These are phyloP conservation scores for Apostichopus californicus DNA, from an alignment of 35 echinoderm and acorn worm species.

Conservation along the genomic window DNA sequence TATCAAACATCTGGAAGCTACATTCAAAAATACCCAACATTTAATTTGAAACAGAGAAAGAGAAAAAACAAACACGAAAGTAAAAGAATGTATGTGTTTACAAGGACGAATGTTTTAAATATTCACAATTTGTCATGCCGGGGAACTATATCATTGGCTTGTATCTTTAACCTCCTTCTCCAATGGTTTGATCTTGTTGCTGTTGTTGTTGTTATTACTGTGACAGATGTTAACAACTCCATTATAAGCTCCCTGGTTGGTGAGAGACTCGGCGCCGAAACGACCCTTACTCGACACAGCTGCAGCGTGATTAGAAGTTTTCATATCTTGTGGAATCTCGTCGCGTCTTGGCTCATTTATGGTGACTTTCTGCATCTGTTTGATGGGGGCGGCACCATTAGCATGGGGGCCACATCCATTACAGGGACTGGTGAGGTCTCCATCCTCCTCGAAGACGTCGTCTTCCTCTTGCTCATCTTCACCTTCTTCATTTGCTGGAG, in stretches of 20 bases:
- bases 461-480: slow-evolving; percentile 52
- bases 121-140: too few species aligned
- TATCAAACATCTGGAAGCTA: too few species aligned
- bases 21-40: too few species aligned
- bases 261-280: slow-evolving; percentile 74
- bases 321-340: not conserved
- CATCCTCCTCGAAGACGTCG: slow-evolving; percentile 8
- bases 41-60: too few species aligned
- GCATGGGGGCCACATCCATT: slow-evolving; percentile 21
- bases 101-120: too few species aligned
- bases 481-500: slow-evolving; percentile 33
- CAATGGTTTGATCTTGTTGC: not conserved
- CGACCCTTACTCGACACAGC: slow-evolving; percentile 78
- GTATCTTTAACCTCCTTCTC: not conserved
- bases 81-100: too few species aligned
- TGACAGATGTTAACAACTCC: slow-evolving; percentile 97
- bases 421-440: not conserved
- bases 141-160: not conserved
- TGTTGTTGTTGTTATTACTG: slow-evolving; percentile 46
- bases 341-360: not conserved
- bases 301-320: slow-evolving; percentile 5
- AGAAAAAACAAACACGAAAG: too few species aligned
- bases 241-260: slow-evolving; percentile 83
- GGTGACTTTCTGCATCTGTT: slow-evolving; percentile 15
- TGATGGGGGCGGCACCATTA: slow-evolving; percentile 25